Base-by-base conservation (phyloP, 2,113 vertebrate genomes). In the Stegastes partitus region DNA sequence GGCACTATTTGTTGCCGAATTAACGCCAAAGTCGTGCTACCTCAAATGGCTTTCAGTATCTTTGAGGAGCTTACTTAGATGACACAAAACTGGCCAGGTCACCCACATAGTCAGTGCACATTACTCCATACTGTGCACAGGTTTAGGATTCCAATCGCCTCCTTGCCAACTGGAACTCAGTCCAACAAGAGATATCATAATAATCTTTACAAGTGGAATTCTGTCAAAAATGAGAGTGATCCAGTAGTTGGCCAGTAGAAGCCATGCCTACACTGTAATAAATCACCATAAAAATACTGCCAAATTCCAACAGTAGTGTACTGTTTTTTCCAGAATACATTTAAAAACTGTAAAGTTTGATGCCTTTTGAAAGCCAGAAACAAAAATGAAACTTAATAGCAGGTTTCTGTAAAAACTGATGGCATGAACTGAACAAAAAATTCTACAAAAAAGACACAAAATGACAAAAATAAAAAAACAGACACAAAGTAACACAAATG, bases 161-260 rank as follows among this genome's bases (percentile, higher is more conserved):
- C 15, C 21, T 22, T 64, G 34, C 14, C 54, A 56, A n/a, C 6
- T 63, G 28, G 55, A 72, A 63, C 28, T 72, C 16, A 9, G 26
- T 6, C 50, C 11, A 57, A 45, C n/a, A 42, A 5, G 25, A 47
- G 22, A 23, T 14, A 47, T 61, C 22, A 55, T 54, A 10, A 61
- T 25, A 26, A 55, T 11, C 22, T 31, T 26, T 42, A 22, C 31
- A 54, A 16, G 22, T 1, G 7, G 28, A 49, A 14, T 5, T 0
- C 0, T 23, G 11, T 72, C 5, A 25, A 22, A 34, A 25, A 9
- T 72, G 1, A n/a, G 16, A 25, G 5, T 9, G 19, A 39, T 37
- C 37, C 37, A 39, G 37, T 28, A 44, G 42, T 18, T 18, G 44
- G 12, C 15, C 16, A 47, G 18, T 47, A 2, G 5, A 47, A 44